Evolutionary conservation across 1,140 invertebrate species (phyloP).

Genomic region (Drosophila ficusphila): DNA sequence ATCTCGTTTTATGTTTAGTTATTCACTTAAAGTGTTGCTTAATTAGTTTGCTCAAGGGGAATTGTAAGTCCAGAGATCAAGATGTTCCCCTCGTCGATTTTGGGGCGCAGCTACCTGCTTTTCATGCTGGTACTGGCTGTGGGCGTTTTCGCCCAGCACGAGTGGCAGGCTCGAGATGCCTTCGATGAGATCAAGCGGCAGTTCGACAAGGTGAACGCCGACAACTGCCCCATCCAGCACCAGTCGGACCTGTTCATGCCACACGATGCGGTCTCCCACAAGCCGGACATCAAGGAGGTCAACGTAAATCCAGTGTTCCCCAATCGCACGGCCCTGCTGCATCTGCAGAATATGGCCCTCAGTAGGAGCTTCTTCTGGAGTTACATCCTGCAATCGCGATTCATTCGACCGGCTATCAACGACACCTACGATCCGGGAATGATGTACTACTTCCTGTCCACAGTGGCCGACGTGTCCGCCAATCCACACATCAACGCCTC

Average conservation of each 20-base stretch:
- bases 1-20: conserved; percentile 33
- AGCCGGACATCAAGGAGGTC: conserved; percentile 97
- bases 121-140: conserved; percentile 80
- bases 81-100: conserved; percentile 62
- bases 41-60: conserved; percentile 12
- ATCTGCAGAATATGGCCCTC: conserved; percentile 98
- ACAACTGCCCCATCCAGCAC: conserved; percentile 96
- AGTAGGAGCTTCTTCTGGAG: conserved; percentile 98
- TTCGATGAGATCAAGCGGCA: conserved; percentile 94
- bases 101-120: conserved; percentile 73
- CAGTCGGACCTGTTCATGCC: conserved; percentile 93
- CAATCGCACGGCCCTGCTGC: conserved; percentile 95
- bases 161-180: conserved; percentile 94
- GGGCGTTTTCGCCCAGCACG: conserved; percentile 92
- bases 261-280: conserved; percentile 93
- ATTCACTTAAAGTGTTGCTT: conserved; percentile 13
- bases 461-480: conserved; percentile 96
- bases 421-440: conserved; percentile 98
- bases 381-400: conserved; percentile 96
- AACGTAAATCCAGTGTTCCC: conserved; percentile 98
- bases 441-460: conserved; percentile 98
- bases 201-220: conserved; percentile 91
- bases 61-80: not conserved
- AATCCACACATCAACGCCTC: conserved; percentile 97
- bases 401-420: conserved; percentile 94